These are phyloP conservation scores for Leucozona laternaria DNA, from an alignment of 2,888 invertebrate genomes.

Conservation along the genomic window DNA sequence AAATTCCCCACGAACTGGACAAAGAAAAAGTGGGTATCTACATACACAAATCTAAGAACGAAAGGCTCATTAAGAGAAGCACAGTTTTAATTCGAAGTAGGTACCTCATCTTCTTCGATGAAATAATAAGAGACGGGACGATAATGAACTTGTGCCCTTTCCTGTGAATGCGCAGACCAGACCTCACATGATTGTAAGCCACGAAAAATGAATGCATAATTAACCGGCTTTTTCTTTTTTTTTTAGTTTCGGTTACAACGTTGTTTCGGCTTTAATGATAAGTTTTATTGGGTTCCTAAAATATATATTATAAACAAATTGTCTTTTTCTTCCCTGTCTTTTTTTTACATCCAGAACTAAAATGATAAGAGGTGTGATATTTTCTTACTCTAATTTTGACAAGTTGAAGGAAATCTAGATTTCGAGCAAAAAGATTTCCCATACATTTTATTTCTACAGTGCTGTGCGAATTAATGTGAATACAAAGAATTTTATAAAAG, in stretches of 20 bases:
- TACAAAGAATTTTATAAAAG: too few relatives aligned
- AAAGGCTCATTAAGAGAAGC: conserved; percentile 19
- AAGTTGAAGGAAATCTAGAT: too few relatives aligned
- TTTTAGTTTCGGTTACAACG: not conserved
- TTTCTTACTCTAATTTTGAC: too few relatives aligned
- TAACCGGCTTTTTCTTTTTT: conserved; percentile 5
- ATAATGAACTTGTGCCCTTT: conserved; percentile 56
- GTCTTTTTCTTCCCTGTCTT: too few relatives aligned
- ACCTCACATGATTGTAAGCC: conserved; percentile 60
- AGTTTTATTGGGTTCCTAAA: not conserved
- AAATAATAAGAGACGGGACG: conserved; percentile 10
- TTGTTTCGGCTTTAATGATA: conserved; percentile 2
- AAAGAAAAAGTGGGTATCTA: not conserved
- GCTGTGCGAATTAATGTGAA: too few relatives aligned
- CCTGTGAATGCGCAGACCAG: conserved; percentile 32
- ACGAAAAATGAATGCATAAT: conserved; percentile 16
- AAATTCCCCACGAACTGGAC: not conserved
- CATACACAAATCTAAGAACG: conserved; percentile 3
- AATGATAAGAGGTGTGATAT: too few relatives aligned
- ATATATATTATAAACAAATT: not conserved
- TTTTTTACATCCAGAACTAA: too few relatives aligned
- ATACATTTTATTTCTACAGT: too few relatives aligned
- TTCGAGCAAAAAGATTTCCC: too few relatives aligned
- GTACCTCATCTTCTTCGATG: conserved; percentile 15
- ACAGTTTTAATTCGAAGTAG: conserved; percentile 22